These are phyloP conservation scores for Aplodontia rufa DNA, from an alignment of 2,113 vertebrate species.

Conservation along the genomic window DNA sequence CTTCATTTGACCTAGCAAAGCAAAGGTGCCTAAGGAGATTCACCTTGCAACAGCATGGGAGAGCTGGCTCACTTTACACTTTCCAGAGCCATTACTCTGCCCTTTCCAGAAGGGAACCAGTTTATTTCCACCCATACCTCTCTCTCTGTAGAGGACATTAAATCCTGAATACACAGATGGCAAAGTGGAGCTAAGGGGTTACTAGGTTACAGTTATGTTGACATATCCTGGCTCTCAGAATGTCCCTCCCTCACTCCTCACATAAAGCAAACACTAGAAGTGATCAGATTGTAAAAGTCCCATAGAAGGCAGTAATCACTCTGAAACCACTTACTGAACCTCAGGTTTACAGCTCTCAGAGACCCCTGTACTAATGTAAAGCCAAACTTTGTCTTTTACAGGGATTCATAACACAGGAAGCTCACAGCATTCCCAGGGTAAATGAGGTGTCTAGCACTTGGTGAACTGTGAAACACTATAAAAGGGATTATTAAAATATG, in stretches of 20 bases:
- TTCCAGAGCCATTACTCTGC: not conserved
- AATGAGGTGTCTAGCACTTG: conserved; percentile 56
- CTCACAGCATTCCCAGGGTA: conserved; percentile 40
- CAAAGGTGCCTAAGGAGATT: not conserved
- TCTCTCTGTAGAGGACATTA: conserved; percentile 39
- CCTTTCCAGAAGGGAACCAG: conserved; percentile 29
- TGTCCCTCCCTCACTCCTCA: conserved; percentile 46
- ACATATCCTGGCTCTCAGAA: conserved; percentile 61
- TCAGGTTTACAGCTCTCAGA: not conserved
- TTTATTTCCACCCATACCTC: conserved; percentile 32
- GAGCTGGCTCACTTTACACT: not conserved
- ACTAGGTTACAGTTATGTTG: conserved; percentile 76
- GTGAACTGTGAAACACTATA: conserved; percentile 56
- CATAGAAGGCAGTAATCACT: not conserved
- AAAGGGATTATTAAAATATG: conserved; percentile 63
- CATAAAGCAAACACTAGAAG: conserved; percentile 35
- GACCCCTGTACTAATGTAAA: not conserved
- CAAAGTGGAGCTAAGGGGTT: conserved; percentile 67
- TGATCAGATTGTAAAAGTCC: conserved; percentile 35
- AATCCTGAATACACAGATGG: conserved; percentile 70
- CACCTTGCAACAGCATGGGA: not conserved
- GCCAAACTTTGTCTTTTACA: conserved; percentile 51
- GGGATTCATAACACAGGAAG: conserved; percentile 21
- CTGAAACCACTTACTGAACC: conserved; percentile 43
- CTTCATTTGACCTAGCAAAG: not conserved